These are phyloP conservation scores for Clostera curtula DNA, from an alignment of 2,888 invertebrate species.

Conservation along the genomic window DNA sequence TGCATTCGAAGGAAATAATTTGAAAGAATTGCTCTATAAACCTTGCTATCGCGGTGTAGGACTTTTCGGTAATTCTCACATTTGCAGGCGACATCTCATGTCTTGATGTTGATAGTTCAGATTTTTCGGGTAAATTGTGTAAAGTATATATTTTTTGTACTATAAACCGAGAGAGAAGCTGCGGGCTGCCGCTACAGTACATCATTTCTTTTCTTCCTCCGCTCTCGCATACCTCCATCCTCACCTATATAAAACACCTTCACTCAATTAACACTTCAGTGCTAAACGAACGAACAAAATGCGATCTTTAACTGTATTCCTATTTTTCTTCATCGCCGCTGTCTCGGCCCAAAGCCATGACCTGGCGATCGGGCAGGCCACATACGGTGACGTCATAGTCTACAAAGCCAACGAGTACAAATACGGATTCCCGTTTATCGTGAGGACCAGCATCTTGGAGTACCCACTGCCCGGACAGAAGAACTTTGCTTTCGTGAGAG, in stretches of 20 bases:
- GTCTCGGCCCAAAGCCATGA: constrained; percentile 51
- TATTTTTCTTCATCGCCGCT: constrained; percentile 38
- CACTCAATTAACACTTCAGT: constrained; percentile 45
- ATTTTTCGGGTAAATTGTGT: too few relatives aligned
- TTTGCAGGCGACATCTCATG: too few relatives aligned
- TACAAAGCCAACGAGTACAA: constrained; percentile 49
- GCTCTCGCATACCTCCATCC: constrained; percentile 33
- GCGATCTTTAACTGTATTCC: constrained; percentile 33
- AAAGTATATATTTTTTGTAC: too few relatives aligned
- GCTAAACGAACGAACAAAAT: constrained; percentile 55
- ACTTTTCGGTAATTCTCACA: too few relatives aligned
- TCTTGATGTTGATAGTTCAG: too few relatives aligned
- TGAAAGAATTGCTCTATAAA: too few relatives aligned
- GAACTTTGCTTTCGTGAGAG: constrained; percentile 50
- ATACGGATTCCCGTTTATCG: constrained; percentile 54
- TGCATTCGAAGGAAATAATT: too few relatives aligned
- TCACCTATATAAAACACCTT: constrained; percentile 48
- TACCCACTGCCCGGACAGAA: constrained; percentile 49
- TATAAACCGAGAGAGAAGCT: too few relatives aligned
- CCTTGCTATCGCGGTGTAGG: too few relatives aligned
- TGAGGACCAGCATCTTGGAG: constrained; percentile 44
- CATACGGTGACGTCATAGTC: constrained; percentile 51
- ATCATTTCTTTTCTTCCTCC: constrained; percentile 19
- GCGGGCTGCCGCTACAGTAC: too few relatives aligned
- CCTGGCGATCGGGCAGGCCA: constrained; percentile 41